phyloP scores from a whole-genome alignment of 64 coral and sea anemone genomes.

The Porites australiensis region DNA sequence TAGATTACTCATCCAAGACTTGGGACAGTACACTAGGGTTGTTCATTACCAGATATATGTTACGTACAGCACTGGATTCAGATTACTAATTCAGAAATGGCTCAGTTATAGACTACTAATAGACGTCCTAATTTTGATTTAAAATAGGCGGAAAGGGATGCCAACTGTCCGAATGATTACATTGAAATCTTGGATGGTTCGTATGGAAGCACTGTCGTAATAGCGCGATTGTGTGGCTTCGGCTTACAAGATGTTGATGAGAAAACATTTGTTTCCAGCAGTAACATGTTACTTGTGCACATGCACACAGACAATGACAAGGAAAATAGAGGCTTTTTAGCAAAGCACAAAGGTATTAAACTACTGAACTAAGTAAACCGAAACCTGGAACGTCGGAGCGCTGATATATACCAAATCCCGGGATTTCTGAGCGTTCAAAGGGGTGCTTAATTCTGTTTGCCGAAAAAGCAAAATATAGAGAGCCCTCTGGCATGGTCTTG shows the following conservation, averaged over 20 bases:
- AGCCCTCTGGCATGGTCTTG: too few relatives aligned
- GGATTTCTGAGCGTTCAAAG: too few relatives aligned
- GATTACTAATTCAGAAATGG: too few relatives aligned
- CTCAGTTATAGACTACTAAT: not conserved
- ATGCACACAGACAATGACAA: constrained; percentile 16
- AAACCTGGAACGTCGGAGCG: too few relatives aligned
- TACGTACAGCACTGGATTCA: too few relatives aligned
- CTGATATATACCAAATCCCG: too few relatives aligned
- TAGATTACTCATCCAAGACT: too few relatives aligned
- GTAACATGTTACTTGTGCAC: constrained; percentile 15
- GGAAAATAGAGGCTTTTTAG: not conserved
- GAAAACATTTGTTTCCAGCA: not conserved
- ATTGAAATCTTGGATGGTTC: not conserved
- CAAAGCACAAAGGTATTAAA: not conserved
- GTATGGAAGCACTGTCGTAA: constrained; percentile 5
- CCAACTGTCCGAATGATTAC: constrained; percentile 27
- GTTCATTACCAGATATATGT: too few relatives aligned
- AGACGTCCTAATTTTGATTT: not conserved
- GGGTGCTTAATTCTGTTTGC: too few relatives aligned
- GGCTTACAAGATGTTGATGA: not conserved
- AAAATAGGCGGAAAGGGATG: not conserved
- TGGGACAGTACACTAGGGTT: too few relatives aligned
- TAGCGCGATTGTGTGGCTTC: not conserved
- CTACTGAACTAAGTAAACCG: not conserved
- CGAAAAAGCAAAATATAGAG: too few relatives aligned